These are phyloP conservation scores for Chelon auratus DNA, from an alignment of 2,797 vertebrate species.

Conservation along the genomic window DNA sequence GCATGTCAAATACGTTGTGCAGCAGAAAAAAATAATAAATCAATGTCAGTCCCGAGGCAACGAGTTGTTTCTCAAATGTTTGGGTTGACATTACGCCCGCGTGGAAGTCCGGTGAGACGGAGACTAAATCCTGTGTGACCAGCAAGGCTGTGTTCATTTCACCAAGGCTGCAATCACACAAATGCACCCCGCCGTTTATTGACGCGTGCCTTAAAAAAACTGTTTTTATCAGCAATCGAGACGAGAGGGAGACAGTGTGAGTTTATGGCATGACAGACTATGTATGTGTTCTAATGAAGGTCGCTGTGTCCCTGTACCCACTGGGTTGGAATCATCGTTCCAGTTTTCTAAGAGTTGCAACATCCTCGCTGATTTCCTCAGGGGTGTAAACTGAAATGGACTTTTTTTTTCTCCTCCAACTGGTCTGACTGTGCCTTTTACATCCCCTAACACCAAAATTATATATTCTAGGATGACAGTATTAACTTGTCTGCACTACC, in stretches of 20 bases:
- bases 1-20: slow-evolving; percentile 5
- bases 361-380: slow-evolving; percentile 68
- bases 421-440: slow-evolving; percentile 5
- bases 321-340: slow-evolving; percentile 61
- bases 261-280: slow-evolving; percentile 26
- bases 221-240: slow-evolving; percentile 35
- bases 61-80: slow-evolving; percentile 7
- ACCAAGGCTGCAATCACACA: slow-evolving; percentile 24
- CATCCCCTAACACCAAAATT: not conserved
- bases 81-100: not conserved
- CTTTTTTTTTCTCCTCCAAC: slow-evolving; percentile 20
- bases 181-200: slow-evolving; percentile 33
- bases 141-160: slow-evolving; percentile 32
- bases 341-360: slow-evolving; percentile 65
- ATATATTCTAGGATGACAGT: not conserved
- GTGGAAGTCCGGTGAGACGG: not conserved
- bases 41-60: slow-evolving; percentile 4
- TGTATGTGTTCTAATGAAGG: slow-evolving; percentile 54
- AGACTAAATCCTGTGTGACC: not conserved
- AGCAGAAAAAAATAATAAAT: slow-evolving; percentile 29
- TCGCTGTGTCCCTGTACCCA: slow-evolving; percentile 53
- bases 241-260: slow-evolving; percentile 17
- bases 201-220: slow-evolving; percentile 30
- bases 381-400: slow-evolving; percentile 63
- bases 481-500: not conserved